phyloP scores from a whole-genome alignment of 2,113 vertebrate species.

The Brachyhypopomus occidentalis region DNA sequence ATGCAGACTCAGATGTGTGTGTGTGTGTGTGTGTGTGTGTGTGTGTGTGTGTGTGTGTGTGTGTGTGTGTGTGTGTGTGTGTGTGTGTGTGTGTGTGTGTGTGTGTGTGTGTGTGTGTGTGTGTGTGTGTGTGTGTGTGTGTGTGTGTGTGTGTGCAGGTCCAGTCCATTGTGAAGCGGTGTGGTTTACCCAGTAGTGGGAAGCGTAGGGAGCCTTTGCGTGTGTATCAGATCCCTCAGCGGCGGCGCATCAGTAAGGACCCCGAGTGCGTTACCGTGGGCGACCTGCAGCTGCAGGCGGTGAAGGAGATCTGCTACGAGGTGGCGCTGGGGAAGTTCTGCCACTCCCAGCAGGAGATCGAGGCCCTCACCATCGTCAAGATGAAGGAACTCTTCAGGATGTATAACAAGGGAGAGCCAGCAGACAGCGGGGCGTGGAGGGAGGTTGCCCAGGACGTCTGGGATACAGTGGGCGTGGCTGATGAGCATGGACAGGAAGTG shows the following conservation, averaged over 20 bases:
- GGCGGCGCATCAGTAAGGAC: constrained; percentile 82
- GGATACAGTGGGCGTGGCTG: constrained; percentile 83
- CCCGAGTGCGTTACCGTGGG: constrained; percentile 78
- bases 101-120: neutral
- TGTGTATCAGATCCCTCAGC: constrained; percentile 87
- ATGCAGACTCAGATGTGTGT: constrained; percentile 77
- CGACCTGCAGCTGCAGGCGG: constrained; percentile 85
- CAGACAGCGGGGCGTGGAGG: constrained; percentile 79
- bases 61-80: too few species aligned
- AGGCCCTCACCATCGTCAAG: constrained; percentile 86
- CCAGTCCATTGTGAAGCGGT: constrained; percentile 85
- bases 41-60: constrained; percentile 64
- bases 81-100: neutral
- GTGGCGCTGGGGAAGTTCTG: constrained; percentile 86
- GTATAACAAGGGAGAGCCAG: constrained; percentile 76
- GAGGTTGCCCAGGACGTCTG: constrained; percentile 86
- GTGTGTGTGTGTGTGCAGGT: constrained; percentile 66
- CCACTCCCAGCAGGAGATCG: constrained; percentile 83
- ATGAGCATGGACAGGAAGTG: constrained; percentile 55
- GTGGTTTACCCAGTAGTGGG: constrained; percentile 86
- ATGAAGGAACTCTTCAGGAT: constrained; percentile 87
- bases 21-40: neutral
- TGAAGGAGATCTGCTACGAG: constrained; percentile 91
- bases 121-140: neutral
- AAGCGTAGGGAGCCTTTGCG: constrained; percentile 82